Evolutionary conservation across 2,797 vertebrate genomes (phyloP), one percentile per base, ranked within the genome.

Genomic region (Amphiprion clarkii): DNA sequence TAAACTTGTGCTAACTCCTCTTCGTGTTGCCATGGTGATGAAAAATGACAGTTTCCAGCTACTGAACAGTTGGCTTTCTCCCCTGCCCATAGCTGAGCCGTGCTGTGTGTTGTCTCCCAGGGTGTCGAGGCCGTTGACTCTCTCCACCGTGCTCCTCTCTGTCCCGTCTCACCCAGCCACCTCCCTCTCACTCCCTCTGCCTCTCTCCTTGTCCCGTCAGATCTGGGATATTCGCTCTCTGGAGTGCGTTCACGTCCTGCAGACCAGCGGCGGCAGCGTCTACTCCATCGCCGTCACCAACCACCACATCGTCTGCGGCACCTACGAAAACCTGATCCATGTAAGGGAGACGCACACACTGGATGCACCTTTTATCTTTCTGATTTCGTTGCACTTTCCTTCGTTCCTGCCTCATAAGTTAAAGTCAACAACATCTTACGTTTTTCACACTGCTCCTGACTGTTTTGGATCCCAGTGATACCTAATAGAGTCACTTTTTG

Each of bases 201-300:
- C 56, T 39, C 61, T 0, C 19, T 46, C 36, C 21, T 10, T 8
- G 7, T 49, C n/a, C 42, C 6, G 27, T 59, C 88, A 99, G 98
- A 99, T 99, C 84, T 99, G 98, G 98, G 98, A 99, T 89, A 99
- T 99, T 89, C 96, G 98, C 52, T 98, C 96, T 78, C 91, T 99
- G 83, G 98, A 99, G 88, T 99, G 98, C 14, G 97, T 99, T 25
- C 98, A 99, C 0, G 98, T 99, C 78, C 96, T 99, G 78, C 98
- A 99, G 95, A 99, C 98, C 0, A 99, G 97, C 0, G 98, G 98
- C 0, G 98, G 98, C 87, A 99, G 98, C 1, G 98, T 99, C 60
- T 99, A 99, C 95, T 99, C 98, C 85, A 99, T 99, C 1, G 98
- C 98, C 0, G 98, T 99, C 87, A 99, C 98, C 82, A 99, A 97